Percentiles rank a stretch among this genome's conserved stretches.
Evolutionary conservation across 2,113 vertebrate species (phyloP).

Genomic region (Orthonyx spaldingii): DNA sequence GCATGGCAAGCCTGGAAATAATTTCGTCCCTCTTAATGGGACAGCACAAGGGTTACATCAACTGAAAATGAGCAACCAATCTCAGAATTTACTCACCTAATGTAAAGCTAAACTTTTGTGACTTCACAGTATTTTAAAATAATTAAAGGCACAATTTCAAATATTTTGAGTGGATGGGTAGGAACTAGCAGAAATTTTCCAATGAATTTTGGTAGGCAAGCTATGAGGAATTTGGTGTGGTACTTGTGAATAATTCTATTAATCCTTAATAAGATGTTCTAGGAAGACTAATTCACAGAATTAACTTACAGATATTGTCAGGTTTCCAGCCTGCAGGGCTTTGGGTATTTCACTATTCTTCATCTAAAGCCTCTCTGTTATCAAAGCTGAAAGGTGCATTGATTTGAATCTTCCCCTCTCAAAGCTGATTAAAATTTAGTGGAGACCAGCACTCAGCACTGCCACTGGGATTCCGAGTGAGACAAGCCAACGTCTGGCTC

Average conservation of each 20-base stretch:
- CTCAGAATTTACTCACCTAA: neutral
- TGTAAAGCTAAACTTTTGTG: neutral
- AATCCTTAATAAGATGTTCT: neutral
- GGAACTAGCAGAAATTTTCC: neutral
- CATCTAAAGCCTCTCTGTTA: conserved; percentile 21
- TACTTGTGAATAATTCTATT: neutral
- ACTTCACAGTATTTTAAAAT: neutral
- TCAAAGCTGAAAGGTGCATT: conserved; percentile 16
- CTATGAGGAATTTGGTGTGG: neutral
- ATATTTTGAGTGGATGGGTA: neutral
- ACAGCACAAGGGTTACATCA: conserved; percentile 5
- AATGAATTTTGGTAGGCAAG: neutral
- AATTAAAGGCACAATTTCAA: neutral
- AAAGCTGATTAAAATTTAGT: neutral
- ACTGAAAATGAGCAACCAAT: neutral
- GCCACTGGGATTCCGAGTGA: neutral
- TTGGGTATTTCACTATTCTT: conserved; percentile 11
- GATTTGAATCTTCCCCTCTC: neutral
- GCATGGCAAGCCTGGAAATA: conserved; percentile 44
- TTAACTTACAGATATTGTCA: neutral
- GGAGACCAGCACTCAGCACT: neutral
- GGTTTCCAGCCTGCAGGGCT: neutral
- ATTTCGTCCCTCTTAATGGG: conserved; percentile 26
- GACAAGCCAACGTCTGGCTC: neutral
- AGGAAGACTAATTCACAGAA: conserved; percentile 14